Conservation (phyloP, 2,888 invertebrate species). For the Tetanocera ferruginea region DNA sequence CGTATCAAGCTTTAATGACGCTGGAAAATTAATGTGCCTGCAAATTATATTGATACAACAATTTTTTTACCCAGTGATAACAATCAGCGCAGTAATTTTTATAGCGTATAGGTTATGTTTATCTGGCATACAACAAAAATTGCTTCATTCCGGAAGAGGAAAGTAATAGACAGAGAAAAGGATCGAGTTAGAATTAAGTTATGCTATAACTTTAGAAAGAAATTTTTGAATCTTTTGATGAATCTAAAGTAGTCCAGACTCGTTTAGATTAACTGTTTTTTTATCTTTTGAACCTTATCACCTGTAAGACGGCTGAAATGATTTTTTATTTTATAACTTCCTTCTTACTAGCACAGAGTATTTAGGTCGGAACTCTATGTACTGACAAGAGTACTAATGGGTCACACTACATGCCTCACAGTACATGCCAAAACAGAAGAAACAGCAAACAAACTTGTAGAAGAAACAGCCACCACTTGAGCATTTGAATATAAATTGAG, state of each 20-base stretch:
- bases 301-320: too few relatives aligned
- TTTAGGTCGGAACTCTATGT: too few relatives aligned
- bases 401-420: too few relatives aligned
- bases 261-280: neutral
- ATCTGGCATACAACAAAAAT: constrained; percentile 18
- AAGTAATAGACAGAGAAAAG: neutral
- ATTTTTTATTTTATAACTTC: too few relatives aligned
- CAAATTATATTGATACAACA: constrained; percentile 34
- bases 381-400: too few relatives aligned
- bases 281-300: neutral
- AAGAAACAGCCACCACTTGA: too few relatives aligned
- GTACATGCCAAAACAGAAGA: too few relatives aligned
- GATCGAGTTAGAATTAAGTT: neutral
- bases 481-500: too few relatives aligned
- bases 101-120: constrained; percentile 26
- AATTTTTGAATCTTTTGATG: neutral
- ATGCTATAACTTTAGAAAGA: neutral
- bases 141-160: constrained; percentile 30
- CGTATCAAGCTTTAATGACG: constrained; percentile 3
- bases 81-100: constrained; percentile 31
- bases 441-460: too few relatives aligned
- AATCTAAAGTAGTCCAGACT: neutral
- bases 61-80: constrained; percentile 26
- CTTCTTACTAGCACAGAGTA: too few relatives aligned
- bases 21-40: constrained; percentile 14